Percentiles rank a stretch among this genome's conserved stretches.
phyloP scores from a whole-genome alignment of 2,888 invertebrate genomes.

The Caenorhabditis drosophilae region DNA sequence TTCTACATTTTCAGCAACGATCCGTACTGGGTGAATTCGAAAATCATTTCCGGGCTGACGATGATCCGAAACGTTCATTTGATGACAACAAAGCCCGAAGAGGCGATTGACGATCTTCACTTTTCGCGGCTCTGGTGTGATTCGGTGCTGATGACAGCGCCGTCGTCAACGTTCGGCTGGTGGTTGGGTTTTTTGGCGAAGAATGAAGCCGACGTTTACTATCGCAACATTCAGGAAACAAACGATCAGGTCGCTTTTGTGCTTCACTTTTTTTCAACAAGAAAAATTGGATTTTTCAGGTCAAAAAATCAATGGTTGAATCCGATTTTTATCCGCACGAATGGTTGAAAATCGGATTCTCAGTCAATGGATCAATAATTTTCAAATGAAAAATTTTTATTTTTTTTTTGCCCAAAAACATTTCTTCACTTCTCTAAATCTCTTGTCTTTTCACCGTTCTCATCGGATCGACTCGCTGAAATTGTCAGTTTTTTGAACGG shows the following conservation, averaged over 20 bases:
- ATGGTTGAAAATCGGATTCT: slow-evolving; percentile 21
- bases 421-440: no score
- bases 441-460: no score
- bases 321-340: slow-evolving; percentile 24
- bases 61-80: no score
- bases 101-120: slow-evolving; percentile 19
- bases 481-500: no score
- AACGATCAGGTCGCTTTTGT: slow-evolving; percentile 12
- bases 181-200: slow-evolving; percentile 30
- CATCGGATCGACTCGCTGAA: no score
- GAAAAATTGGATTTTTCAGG: slow-evolving; percentile 18
- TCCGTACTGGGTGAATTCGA: slow-evolving; percentile 1
- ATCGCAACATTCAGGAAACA: slow-evolving; percentile 22
- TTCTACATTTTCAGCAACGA: slow-evolving; percentile 2
- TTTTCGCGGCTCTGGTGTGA: slow-evolving; percentile 26
- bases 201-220: slow-evolving; percentile 18
- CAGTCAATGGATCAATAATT: slow-evolving; percentile 5
- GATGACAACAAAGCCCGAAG: neutral
- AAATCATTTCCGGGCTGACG: no score
- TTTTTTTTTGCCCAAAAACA: no score
- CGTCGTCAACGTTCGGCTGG: slow-evolving; percentile 32
- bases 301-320: slow-evolving; percentile 15
- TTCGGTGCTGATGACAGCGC: slow-evolving; percentile 29
- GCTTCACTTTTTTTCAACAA: neutral
- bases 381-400: no score